Evolutionary conservation across 2,888 invertebrate species (phyloP).

Genomic region (Blomia tropicalis): DNA sequence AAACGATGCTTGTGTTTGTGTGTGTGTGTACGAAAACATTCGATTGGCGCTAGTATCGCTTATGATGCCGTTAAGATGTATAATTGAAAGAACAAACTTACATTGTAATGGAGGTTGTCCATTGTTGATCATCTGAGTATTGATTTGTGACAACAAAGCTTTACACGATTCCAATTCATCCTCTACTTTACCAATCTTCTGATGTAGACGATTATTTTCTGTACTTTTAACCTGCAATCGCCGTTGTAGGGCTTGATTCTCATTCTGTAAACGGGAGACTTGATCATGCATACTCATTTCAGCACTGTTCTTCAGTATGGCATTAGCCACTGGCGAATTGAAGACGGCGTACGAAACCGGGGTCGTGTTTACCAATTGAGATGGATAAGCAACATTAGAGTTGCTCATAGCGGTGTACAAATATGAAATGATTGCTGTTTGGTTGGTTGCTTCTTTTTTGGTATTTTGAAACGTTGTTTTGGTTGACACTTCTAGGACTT

Average conservation of each 20-base stretch:
- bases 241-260: not conserved
- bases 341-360: conserved; percentile 16
- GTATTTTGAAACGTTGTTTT: too few species aligned
- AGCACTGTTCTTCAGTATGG: conserved; percentile 1
- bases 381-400: not conserved
- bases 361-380: not conserved
- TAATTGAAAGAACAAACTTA: not conserved
- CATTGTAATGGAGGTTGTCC: not conserved
- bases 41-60: too few species aligned
- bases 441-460: too few species aligned
- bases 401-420: not conserved
- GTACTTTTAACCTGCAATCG: not conserved
- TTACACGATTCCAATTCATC: not conserved
- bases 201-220: not conserved
- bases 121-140: not conserved
- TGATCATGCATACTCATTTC: not conserved
- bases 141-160: not conserved
- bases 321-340: conserved; percentile 16
- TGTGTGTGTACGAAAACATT: too few species aligned
- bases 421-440: too few species aligned
- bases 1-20: too few species aligned
- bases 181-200: not conserved
- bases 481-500: too few species aligned
- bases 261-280: not conserved
- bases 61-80: too few species aligned